Percentiles rank a stretch among this genome's conserved stretches.
These are phyloP conservation scores for Drosophila nannoptera DNA, from an alignment of 1,140 invertebrate genomes.

Conservation along the genomic window DNA sequence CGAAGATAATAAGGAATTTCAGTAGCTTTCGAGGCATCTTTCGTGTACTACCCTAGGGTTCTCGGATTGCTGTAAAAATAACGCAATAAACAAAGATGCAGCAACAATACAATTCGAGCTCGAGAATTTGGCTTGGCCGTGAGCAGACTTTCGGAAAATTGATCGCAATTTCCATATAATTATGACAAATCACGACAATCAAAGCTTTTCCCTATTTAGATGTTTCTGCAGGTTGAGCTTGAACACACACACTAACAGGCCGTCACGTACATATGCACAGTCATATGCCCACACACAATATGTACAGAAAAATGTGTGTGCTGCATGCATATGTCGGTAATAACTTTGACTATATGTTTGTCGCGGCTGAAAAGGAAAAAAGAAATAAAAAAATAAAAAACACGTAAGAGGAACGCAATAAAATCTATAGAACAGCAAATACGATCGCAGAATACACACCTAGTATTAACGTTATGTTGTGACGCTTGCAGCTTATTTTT, in stretches of 20 bases:
- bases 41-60: slow-evolving; percentile 5
- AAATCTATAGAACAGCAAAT: too few species aligned
- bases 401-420: too few species aligned
- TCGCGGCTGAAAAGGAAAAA: not conserved
- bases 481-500: not conserved
- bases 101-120: too few species aligned
- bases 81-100: too few species aligned
- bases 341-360: slow-evolving; percentile 29
- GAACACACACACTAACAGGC: slow-evolving; percentile 1
- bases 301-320: not conserved
- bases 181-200: slow-evolving; percentile 21
- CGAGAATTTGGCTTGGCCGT: too few species aligned
- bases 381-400: too few species aligned
- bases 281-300: not conserved
- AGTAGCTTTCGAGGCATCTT: slow-evolving; percentile 91
- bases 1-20: slow-evolving; percentile 95
- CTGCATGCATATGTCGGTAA: slow-evolving; percentile 11
- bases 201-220: slow-evolving; percentile 35
- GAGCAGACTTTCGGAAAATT: slow-evolving; percentile 1
- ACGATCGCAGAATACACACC: slow-evolving; percentile 16
- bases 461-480: slow-evolving; percentile 5
- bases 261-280: not conserved
- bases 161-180: slow-evolving; percentile 34
- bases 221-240: slow-evolving; percentile 17
- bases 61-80: not conserved